phyloP scores from a whole-genome alignment of 2,888 invertebrate species.

The Diplazon laetatorius region DNA sequence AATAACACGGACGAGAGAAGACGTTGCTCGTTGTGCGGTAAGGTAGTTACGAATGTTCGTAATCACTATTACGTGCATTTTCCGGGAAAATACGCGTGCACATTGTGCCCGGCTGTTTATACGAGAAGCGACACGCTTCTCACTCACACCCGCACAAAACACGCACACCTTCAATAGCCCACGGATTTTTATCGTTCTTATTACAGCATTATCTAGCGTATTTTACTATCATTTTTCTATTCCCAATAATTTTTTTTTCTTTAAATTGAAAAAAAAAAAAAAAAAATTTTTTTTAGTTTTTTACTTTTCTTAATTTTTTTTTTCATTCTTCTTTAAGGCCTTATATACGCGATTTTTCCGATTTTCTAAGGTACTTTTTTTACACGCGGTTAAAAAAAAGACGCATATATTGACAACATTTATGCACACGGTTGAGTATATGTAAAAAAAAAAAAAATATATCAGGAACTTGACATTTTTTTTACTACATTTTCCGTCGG shows the following conservation, averaged over 20 bases:
- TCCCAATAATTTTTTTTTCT: no score
- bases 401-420: no score
- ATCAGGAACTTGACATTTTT: no score
- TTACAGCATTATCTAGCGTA: slow-evolving; percentile 68
- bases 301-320: no score
- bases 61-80: slow-evolving; percentile 86
- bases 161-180: slow-evolving; percentile 79
- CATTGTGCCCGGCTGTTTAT: slow-evolving; percentile 85
- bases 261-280: no score
- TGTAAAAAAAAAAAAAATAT: no score
- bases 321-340: no score
- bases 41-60: slow-evolving; percentile 86
- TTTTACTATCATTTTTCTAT: not conserved
- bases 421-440: no score
- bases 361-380: no score
- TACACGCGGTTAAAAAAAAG: no score
- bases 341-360: no score
- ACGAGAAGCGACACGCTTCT: slow-evolving; percentile 85
- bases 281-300: no score
- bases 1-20: slow-evolving; percentile 85
- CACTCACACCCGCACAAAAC: slow-evolving; percentile 85
- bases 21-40: slow-evolving; percentile 85
- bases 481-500: slow-evolving; percentile 12
- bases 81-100: slow-evolving; percentile 85
- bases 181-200: slow-evolving; percentile 68